Evolutionary conservation across 64 coral and sea anemone species (phyloP), one percentile per base, ranked within the genome.

Genomic region (Porites lutea): DNA sequence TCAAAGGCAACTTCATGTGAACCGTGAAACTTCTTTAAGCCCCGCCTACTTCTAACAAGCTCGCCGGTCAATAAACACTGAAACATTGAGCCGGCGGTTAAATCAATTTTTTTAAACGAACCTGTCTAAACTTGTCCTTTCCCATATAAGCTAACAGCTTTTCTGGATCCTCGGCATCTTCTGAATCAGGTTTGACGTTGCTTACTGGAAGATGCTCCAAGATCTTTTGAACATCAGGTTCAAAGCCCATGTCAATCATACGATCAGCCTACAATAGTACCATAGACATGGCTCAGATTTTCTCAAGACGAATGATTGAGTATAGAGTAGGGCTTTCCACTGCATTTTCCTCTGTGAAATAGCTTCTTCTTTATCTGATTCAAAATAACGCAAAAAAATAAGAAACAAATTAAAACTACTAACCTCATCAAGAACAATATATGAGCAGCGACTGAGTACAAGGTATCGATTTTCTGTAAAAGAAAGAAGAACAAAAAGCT

Each of bases 211-310:
- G 91, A 79, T 99, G 91, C 62, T 99, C 97, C 16, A 99, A 88
- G 78, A 99, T 99, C 59, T 93, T 99, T 18, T 99, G 97, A 55
- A 99, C 97, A 55, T 99, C 97, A 13, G 97, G 97, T 72, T 99
- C 97, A 76, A 99, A 99, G 88, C 97, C 97, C 97, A 99, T 99
- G 85, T 99, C 97, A 77, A 99, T 99, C 97, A 99, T 99, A 80
- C 97, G 97, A 96, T 99, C 97, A 55, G 97, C 97, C 97, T 99
- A 23, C 48, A 18, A 78, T 63, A 19, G 71, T 60, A 0, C 74
- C 6, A 70, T 12, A 88, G 20, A 65, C 18, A 46, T 37, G 10
- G 8, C 4, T 52, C 14, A n/a, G 6, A 76, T 52, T 76, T 43
- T 11, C 19, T 74, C 0, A 74, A 19, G 46, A 48, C 19, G 20